Percentiles rank a stretch among this genome's conserved stretches.
Evolutionary conservation across 2,113 vertebrate species (phyloP).

Genomic region (Mola mola): DNA sequence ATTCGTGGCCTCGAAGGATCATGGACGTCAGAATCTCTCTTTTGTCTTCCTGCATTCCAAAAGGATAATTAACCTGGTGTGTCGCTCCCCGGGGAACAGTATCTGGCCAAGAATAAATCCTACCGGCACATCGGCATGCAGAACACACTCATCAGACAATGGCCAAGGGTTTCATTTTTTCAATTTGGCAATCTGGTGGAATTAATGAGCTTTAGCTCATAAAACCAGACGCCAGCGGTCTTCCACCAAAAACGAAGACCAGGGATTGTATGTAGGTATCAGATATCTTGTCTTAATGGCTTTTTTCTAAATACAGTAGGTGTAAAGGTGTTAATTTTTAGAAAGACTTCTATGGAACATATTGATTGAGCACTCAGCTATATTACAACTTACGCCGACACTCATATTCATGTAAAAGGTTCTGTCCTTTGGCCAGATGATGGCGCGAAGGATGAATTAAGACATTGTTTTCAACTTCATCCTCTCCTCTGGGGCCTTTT

Average conservation of each 20-base stretch:
- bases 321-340: not conserved
- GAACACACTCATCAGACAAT: slow-evolving; percentile 35
- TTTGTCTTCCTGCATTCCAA: slow-evolving; percentile 19
- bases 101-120: slow-evolving; percentile 31
- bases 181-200: slow-evolving; percentile 37
- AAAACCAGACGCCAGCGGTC: slow-evolving; percentile 20
- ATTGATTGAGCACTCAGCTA: slow-evolving; percentile 5
- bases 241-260: not conserved
- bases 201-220: slow-evolving; percentile 49
- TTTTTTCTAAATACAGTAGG: not conserved
- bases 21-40: not conserved
- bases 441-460: slow-evolving; percentile 63
- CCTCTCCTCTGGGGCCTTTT: slow-evolving; percentile 48
- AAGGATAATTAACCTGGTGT: slow-evolving; percentile 22
- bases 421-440: slow-evolving; percentile 43
- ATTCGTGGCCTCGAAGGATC: not conserved
- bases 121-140: slow-evolving; percentile 31
- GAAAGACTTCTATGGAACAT: slow-evolving; percentile 6
- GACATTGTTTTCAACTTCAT: slow-evolving; percentile 62
- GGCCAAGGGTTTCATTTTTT: slow-evolving; percentile 37
- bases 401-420: slow-evolving; percentile 29
- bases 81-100: slow-evolving; percentile 10
- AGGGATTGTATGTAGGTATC: slow-evolving; percentile 1
- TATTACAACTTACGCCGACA: slow-evolving; percentile 3
- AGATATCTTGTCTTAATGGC: not conserved